Conservation (phyloP, 2,797 vertebrate species). For the Geotria australis region DNA sequence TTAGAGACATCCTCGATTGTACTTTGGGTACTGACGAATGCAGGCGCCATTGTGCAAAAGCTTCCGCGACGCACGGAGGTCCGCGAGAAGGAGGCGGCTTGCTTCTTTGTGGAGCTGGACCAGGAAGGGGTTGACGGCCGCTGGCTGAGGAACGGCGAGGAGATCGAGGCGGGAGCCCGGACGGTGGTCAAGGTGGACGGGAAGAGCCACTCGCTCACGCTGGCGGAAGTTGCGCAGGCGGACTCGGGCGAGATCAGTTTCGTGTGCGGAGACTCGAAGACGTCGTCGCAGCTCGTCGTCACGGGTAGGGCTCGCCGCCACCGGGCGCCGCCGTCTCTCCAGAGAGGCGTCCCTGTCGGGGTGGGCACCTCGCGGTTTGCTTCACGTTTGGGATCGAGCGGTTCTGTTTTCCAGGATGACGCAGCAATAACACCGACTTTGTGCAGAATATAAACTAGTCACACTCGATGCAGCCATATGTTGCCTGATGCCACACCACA, state of each 20-base stretch:
- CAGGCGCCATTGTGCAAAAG: conserved; percentile 75
- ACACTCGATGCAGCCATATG: no score
- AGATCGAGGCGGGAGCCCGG: conserved; percentile 1
- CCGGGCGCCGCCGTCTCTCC: no score
- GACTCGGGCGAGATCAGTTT: conserved; percentile 46
- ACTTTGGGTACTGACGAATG: no score
- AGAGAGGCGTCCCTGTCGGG: no score
- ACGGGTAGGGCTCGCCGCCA: no score
- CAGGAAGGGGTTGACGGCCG: conserved; percentile 38
- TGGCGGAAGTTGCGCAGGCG: conserved; percentile 32
- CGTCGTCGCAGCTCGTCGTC: conserved; percentile 30
- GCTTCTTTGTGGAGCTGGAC: conserved; percentile 46
- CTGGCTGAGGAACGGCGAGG: conserved; percentile 45
- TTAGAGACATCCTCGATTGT: no score
- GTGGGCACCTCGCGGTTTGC: no score
- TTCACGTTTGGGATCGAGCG: no score
- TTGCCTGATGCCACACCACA: no score
- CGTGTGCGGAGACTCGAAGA: conserved; percentile 39
- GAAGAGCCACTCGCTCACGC: conserved; percentile 24
- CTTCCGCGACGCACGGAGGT: conserved; percentile 41
- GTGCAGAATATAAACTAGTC: no score
- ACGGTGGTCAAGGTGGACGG: conserved; percentile 18
- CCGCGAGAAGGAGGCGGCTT: conserved; percentile 27
- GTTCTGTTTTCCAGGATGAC: no score
- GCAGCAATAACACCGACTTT: no score